Evolutionary conservation across 2,113 vertebrate species (phyloP), one percentile per base, ranked within the genome.

Genomic region (Lynx canadensis): DNA sequence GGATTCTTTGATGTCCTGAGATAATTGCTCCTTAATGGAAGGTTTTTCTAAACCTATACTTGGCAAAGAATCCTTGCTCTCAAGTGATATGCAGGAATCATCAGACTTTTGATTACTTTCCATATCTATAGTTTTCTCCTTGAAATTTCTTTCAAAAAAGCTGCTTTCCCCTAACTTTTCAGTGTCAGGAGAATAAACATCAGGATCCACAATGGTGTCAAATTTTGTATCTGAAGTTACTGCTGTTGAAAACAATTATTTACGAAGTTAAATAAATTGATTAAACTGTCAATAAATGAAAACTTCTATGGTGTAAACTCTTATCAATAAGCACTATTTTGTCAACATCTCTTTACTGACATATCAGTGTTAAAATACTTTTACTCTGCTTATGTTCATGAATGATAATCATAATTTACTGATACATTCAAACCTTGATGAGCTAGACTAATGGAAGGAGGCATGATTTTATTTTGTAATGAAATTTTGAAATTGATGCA

Each of bases 161-260:
- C 15, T 81, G 66, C 18, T 97, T 80, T 69, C 48, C 52, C 41
- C 15, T 10, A 12, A 16, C 31, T 97, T 65, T 93, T 90, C 97
- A 95, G 4, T 13, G 38, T 87, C 4, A 94, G 74, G 79, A 95
- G 11, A 21, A 92, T 36, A 13, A 65, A 41, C 16, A 4, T 0
- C 21, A 48, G 31, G 27, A 1, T 48, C 8, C 19, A 78, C 48
- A 68, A 27, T 65, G 21, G 31, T 95, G 73, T 60, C 31, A 74
- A 23, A 23, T n/a, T 94, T 60, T 95, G 25, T 23, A 41, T 55
- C 86, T 95, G 93, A 96, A 65, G 80, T n/a, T 94, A 14, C 95
- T 95, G 57, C 68, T 97, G 52, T 86, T 55, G 52, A 96, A 97
- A 96, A 89, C 50, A 97, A 71, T 96, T 16, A 93, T 94, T 96